phyloP scores from a whole-genome alignment of 2,797 vertebrate genomes.

The Emydoidea blandingii region DNA sequence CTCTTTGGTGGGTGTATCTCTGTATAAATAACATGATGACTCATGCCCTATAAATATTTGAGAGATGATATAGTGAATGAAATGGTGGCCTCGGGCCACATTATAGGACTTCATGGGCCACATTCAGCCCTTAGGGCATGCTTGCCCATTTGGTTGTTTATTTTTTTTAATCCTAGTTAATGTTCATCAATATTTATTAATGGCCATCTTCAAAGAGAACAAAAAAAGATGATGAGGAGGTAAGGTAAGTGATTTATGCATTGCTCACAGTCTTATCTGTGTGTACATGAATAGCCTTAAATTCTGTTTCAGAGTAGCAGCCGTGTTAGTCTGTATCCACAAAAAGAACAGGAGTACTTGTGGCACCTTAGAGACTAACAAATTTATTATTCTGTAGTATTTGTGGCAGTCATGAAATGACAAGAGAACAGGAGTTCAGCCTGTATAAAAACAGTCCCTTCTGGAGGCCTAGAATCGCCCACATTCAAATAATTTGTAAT shows the following conservation, averaged over 20 bases:
- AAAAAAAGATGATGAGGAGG: not conserved
- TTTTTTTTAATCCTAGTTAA: not conserved
- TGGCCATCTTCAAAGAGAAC: conserved; percentile 36
- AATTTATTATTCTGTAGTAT: rapidly evolving
- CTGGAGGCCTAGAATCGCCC: not conserved
- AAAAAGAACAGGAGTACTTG: too few species aligned
- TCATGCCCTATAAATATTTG: conserved; percentile 44
- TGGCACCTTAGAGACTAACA: too few species aligned
- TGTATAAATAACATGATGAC: conserved; percentile 2
- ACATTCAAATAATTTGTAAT: rapidly evolving
- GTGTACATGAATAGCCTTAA: not conserved
- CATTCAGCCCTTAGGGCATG: not conserved
- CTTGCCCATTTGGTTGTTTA: not conserved
- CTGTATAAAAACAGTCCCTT: not conserved
- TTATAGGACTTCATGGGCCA: conserved; percentile 1
- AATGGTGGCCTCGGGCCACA: not conserved
- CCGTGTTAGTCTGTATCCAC: too few species aligned
- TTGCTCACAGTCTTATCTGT: not conserved
- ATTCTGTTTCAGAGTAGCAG: not conserved
- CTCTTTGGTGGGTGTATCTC: conserved; percentile 34
- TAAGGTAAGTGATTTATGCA: not conserved
- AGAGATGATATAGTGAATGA: conserved; percentile 10
- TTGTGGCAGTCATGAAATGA: not conserved
- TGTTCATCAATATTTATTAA: conserved; percentile 21
- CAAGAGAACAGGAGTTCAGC: not conserved